Evolutionary conservation across 2,888 invertebrate genomes (phyloP).

Genomic region (Sinopyrophorus schimmeli): DNA sequence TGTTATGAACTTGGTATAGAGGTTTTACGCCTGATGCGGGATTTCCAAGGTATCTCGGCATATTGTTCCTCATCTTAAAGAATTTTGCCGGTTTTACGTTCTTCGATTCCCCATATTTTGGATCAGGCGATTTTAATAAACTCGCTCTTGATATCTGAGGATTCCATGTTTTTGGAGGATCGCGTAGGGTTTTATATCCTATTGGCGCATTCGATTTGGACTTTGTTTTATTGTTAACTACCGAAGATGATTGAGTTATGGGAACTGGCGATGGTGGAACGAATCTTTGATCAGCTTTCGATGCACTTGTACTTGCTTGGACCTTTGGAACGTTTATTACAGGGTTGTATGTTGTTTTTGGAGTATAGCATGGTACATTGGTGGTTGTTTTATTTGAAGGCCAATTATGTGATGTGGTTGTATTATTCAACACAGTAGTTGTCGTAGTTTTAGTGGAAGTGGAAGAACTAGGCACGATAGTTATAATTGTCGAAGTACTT

Average conservation of each 20-base stretch:
- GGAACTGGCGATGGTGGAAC: slow-evolving; percentile 7
- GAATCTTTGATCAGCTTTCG: slow-evolving; percentile 24
- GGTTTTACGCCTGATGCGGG: slow-evolving; percentile 65
- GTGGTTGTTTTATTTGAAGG: slow-evolving; percentile 24
- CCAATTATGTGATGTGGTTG: slow-evolving; percentile 25
- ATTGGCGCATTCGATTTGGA: slow-evolving; percentile 50
- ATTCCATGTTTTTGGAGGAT: slow-evolving; percentile 65
- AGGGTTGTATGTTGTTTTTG: slow-evolving; percentile 45
- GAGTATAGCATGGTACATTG: slow-evolving; percentile 47
- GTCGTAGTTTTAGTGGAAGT: slow-evolving; percentile 21
- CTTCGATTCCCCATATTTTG: slow-evolving; percentile 44
- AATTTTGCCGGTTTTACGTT: slow-evolving; percentile 59
- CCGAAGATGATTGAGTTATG: slow-evolving; percentile 24
- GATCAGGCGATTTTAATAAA: slow-evolving; percentile 43
- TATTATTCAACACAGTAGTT: slow-evolving; percentile 21
- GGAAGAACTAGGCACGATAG: slow-evolving; percentile 17
- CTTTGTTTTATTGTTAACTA: slow-evolving; percentile 40
- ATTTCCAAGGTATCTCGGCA: slow-evolving; percentile 61
- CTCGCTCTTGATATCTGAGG: slow-evolving; percentile 61
- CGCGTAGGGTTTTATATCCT: slow-evolving; percentile 63
- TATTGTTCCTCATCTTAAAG: slow-evolving; percentile 61
- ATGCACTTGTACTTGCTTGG: slow-evolving; percentile 33
- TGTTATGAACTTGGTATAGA: slow-evolving; percentile 58
- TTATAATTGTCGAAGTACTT: neutral
- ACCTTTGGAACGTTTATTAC: slow-evolving; percentile 47